Evolutionary conservation across 1,140 invertebrate species (phyloP).

Genomic region (Aphelenchoides fujianensis): DNA sequence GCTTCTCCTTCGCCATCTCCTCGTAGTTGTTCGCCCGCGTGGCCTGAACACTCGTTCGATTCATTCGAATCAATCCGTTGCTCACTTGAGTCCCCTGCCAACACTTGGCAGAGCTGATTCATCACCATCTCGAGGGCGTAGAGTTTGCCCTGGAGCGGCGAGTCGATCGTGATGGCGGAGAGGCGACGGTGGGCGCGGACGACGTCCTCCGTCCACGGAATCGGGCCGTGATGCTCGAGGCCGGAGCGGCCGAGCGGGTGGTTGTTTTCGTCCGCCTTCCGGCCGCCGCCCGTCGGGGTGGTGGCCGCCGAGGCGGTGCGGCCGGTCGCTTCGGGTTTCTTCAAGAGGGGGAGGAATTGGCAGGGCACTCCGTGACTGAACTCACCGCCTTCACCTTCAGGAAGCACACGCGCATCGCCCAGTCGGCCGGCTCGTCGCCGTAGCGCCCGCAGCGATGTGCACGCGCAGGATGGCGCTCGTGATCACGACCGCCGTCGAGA

Average conservation of each 20-base stretch:
- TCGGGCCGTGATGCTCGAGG: not conserved
- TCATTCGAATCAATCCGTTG: too few relatives aligned
- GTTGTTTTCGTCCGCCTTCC: too few relatives aligned
- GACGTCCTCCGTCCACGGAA: not conserved
- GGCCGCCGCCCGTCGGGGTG: not conserved
- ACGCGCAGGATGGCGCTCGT: constrained; percentile 53
- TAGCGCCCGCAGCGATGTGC: constrained; percentile 48
- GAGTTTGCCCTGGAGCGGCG: not conserved
- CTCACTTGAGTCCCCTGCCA: constrained; percentile 20
- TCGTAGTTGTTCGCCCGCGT: not conserved
- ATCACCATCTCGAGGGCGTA: constrained; percentile 16
- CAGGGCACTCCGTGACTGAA: not conserved
- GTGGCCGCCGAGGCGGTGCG: not conserved
- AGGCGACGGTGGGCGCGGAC: constrained; percentile 21
- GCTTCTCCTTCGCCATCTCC: not conserved
- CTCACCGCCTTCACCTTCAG: constrained; percentile 15
- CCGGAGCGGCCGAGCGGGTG: too few relatives aligned
- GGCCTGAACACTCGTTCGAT: too few relatives aligned
- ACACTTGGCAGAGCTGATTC: constrained; percentile 16
- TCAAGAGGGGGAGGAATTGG: not conserved
- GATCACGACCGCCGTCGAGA: constrained; percentile 49
- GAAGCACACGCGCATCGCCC: constrained; percentile 36
- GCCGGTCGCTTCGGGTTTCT: not conserved
- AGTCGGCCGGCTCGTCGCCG: constrained; percentile 48
- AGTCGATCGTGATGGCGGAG: constrained; percentile 6